Evolutionary conservation across 1,140 invertebrate species (phyloP), one percentile per base, ranked within the genome.

Genomic region (Caenorhabditis brenneri): DNA sequence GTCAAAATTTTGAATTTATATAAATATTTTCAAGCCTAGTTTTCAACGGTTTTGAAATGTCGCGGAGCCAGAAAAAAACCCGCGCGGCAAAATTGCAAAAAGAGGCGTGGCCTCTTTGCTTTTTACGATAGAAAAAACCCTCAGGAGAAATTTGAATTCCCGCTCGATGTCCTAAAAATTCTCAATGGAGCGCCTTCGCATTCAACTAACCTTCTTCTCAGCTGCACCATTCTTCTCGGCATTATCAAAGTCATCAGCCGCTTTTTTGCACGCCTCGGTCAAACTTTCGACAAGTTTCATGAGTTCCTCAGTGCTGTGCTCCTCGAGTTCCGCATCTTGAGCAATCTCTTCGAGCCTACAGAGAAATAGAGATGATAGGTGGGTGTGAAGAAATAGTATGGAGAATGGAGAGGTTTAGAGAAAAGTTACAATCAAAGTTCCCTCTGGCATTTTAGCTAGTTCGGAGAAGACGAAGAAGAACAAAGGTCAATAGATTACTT

Each of bases 251-350:
- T 92, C 92, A 55, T 91, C 91, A 85, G 97, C 93, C 80, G 95
- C 94, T 81, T 94, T 93, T 86, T 95, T 93, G 92, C 96, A 98
- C 81, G 95, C 92, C 80, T 94, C 94, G 84, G 94, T 94, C 46
- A 98, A 91, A 86, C 95, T 93, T 91, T 97, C 95, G 1, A 94
- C 96, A 27, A 99, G 92, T 88, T 94, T 95, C 83, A 94, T 94
- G 27, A 99, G 91, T 88, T 99, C 97, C 7, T 94, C 93, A 87
- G 96, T 92, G 0, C 96, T 95, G 90, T 98, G 98, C 88, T 99
- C 96, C 91, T 96, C 95, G 19, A 99, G 91, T 91, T 98, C 97
- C 27, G 96, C 96, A 93, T 99, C 97, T 88, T 95, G 94, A 0
- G 97, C 96, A 87, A 99, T 95, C 39, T 95, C 95, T 89, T 98